Evolutionary conservation across 2,797 vertebrate species (phyloP).

Genomic region (Urosaurus nigricauda): DNA sequence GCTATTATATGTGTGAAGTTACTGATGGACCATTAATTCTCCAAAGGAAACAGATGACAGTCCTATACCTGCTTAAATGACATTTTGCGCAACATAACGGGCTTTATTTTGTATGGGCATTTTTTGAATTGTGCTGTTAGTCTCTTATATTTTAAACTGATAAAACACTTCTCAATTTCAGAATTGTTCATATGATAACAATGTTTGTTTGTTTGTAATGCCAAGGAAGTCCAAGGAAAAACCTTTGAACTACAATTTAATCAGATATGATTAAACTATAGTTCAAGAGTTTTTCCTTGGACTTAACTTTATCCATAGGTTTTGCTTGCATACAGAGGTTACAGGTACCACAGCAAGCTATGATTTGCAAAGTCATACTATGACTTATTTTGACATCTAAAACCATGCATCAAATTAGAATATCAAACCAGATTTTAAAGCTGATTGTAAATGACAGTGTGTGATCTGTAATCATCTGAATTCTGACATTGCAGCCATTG

Average conservation of each 20-base stretch:
- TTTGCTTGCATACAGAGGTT: not conserved
- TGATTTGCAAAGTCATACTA: not conserved
- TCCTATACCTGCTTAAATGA: not conserved
- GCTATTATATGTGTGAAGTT: not conserved
- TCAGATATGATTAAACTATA: not conserved
- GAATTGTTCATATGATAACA: not conserved
- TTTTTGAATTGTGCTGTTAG: not conserved
- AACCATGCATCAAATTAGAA: not conserved
- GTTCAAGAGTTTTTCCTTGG: not conserved
- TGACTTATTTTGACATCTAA: not conserved
- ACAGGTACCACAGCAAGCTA: not conserved
- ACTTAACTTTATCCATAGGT: not conserved
- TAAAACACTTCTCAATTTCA: not conserved
- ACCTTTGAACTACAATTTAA: no score
- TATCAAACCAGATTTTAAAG: not conserved
- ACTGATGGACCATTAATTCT: not conserved
- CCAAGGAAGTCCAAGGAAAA: not conserved
- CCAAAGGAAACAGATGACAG: not conserved
- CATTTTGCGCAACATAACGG: not conserved
- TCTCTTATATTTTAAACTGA: not conserved
- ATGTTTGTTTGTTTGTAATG: not conserved
- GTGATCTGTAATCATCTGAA: not conserved
- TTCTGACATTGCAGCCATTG: not conserved
- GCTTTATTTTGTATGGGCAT: not conserved
- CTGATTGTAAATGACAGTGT: not conserved